Evolutionary conservation across 2,113 vertebrate genomes (phyloP).

Genomic region (Aythya baeri): DNA sequence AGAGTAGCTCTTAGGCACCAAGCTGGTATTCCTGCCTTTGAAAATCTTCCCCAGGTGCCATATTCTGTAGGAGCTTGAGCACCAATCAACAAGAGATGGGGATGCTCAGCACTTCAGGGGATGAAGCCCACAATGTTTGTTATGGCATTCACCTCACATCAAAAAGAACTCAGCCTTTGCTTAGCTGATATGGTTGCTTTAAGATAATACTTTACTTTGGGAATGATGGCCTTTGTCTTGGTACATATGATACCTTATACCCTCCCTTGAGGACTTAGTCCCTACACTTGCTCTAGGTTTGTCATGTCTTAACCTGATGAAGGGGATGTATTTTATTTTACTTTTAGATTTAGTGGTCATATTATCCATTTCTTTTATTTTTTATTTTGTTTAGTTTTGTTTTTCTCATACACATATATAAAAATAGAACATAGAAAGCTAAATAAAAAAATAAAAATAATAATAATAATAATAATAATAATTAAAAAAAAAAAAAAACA

Average conservation of each 20-base stretch:
- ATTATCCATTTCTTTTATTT: not conserved
- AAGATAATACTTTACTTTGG: not conserved
- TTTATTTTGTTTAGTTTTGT: not conserved
- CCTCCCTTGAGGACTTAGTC: not conserved
- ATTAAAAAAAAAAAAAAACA: not conserved
- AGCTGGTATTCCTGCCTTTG: conserved; percentile 7
- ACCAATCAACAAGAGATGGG: not conserved
- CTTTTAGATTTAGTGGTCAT: not conserved
- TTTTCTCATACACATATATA: not conserved
- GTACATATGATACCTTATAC: not conserved
- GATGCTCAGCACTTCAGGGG: not conserved
- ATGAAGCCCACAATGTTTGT: not conserved
- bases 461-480: not conserved
- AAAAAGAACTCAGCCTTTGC: not conserved
- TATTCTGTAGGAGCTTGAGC: not conserved
- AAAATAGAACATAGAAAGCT: conserved; percentile 33
- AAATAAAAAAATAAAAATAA: not conserved
- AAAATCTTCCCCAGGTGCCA: not conserved
- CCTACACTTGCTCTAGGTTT: not conserved
- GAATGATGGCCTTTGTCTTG: not conserved
- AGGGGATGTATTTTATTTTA: not conserved
- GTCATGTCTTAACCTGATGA: not conserved
- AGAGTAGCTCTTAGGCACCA: not conserved
- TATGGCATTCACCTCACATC: not conserved
- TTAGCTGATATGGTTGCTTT: not conserved